phyloP scores from a whole-genome alignment of 2,797 vertebrate genomes.

The Diceros bicornis region DNA sequence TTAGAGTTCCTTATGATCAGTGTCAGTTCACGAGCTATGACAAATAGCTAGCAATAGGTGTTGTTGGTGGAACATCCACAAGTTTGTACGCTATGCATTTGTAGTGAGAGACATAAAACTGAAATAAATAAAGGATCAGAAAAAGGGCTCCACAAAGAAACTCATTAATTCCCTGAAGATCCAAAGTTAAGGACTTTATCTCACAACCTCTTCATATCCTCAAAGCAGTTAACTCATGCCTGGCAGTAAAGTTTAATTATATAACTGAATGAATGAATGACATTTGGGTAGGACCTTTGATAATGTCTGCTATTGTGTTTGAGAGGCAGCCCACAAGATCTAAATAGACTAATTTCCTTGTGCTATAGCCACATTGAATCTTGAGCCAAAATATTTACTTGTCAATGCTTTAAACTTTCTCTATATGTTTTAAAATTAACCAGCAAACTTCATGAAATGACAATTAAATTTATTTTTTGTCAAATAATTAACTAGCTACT shows the following conservation, averaged over 20 bases:
- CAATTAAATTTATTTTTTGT: neutral
- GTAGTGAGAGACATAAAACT: neutral
- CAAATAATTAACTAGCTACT: neutral
- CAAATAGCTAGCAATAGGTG: neutral
- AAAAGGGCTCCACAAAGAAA: neutral
- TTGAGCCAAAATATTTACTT: neutral
- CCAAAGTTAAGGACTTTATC: neutral
- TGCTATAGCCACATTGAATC: neutral
- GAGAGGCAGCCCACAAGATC: neutral
- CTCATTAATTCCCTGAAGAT: neutral
- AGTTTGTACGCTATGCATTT: neutral
- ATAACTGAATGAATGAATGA: neutral
- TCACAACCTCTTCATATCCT: neutral
- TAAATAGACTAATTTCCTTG: neutral
- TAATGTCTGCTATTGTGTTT: neutral
- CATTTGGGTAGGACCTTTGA: neutral
- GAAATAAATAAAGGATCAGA: neutral
- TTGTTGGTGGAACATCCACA: neutral
- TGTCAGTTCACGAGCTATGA: neutral
- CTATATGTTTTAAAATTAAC: neutral
- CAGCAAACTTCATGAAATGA: neutral
- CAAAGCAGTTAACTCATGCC: neutral
- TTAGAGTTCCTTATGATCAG: neutral
- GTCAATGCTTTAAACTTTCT: neutral
- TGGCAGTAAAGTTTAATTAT: neutral